A percentile compares a stretch with the other conserved stretches of the same genome.
Conservation (phyloP, 2,888 invertebrate species). For the Apeira syringaria region DNA sequence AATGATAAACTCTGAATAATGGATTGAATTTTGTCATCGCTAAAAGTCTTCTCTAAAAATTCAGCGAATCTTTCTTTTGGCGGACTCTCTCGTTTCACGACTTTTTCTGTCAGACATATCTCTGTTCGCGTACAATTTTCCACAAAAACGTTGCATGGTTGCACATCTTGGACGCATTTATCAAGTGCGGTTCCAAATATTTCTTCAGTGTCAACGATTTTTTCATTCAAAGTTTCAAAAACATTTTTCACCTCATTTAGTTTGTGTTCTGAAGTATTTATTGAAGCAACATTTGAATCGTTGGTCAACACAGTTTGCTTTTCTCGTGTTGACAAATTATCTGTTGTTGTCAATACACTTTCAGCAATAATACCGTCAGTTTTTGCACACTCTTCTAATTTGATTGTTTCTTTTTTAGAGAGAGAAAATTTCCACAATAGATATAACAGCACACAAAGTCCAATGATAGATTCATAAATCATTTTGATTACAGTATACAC, state of each 20-base stretch:
- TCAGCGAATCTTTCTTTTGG: slow-evolving; percentile 72
- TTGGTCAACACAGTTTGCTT: neutral
- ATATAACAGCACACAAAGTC: slow-evolving; percentile 59
- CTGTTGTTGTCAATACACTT: neutral
- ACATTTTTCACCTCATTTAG: neutral
- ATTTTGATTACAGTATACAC: slow-evolving; percentile 63
- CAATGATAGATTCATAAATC: slow-evolving; percentile 68
- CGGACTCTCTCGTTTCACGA: slow-evolving; percentile 63
- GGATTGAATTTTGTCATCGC: slow-evolving; percentile 72
- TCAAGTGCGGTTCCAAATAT: neutral
- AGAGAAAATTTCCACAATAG: slow-evolving; percentile 65
- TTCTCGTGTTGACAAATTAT: neutral
- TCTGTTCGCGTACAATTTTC: slow-evolving; percentile 47
- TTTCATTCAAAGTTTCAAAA: neutral
- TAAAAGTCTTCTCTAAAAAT: slow-evolving; percentile 73
- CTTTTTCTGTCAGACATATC: slow-evolving; percentile 33
- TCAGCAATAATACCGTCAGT: slow-evolving; percentile 14
- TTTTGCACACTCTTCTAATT: slow-evolving; percentile 22
- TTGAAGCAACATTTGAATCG: neutral
- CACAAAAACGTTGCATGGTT: slow-evolving; percentile 23
- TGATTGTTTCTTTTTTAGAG: slow-evolving; percentile 33
- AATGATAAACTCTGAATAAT: slow-evolving; percentile 74
- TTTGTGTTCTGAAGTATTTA: slow-evolving; percentile 1
- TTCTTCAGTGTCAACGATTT: neutral
- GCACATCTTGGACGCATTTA: neutral